Evolutionary conservation across 2,888 invertebrate genomes (phyloP).

Genomic region (Thysanoteuthis rhombus): DNA sequence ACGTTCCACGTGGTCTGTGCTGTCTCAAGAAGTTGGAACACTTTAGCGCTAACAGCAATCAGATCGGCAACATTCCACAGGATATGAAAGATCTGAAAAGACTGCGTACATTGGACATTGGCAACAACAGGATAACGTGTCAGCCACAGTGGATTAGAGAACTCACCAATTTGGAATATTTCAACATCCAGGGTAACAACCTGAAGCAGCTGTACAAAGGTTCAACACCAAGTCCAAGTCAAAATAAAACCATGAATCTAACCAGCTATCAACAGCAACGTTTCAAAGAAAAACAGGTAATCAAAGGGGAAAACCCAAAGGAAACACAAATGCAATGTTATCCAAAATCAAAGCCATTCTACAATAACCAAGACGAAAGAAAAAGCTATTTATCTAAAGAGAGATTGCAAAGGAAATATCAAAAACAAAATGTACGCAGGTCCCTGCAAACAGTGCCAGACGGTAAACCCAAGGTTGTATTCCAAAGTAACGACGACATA

Average conservation of each 20-base stretch:
- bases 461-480: neutral
- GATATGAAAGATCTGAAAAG: slow-evolving; percentile 58
- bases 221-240: neutral
- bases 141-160: slow-evolving; percentile 60
- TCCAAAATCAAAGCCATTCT: neutral
- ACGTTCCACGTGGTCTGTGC: slow-evolving; percentile 60
- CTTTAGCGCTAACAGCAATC: slow-evolving; percentile 56
- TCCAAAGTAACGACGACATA: neutral
- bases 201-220: slow-evolving; percentile 14
- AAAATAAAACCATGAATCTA: neutral
- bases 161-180: slow-evolving; percentile 57
- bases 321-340: neutral
- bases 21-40: slow-evolving; percentile 51
- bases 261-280: neutral
- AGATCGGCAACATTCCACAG: slow-evolving; percentile 56
- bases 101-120: slow-evolving; percentile 59
- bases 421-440: neutral
- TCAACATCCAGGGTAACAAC: slow-evolving; percentile 61
- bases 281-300: neutral
- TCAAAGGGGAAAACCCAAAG: neutral
- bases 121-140: slow-evolving; percentile 56
- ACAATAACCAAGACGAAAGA: neutral
- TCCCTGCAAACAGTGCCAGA: neutral
- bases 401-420: neutral
- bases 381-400: neutral